Evolutionary conservation across 2,797 vertebrate genomes (phyloP), one percentile per base, ranked within the genome.

Genomic region (Silurus aristotelis): DNA sequence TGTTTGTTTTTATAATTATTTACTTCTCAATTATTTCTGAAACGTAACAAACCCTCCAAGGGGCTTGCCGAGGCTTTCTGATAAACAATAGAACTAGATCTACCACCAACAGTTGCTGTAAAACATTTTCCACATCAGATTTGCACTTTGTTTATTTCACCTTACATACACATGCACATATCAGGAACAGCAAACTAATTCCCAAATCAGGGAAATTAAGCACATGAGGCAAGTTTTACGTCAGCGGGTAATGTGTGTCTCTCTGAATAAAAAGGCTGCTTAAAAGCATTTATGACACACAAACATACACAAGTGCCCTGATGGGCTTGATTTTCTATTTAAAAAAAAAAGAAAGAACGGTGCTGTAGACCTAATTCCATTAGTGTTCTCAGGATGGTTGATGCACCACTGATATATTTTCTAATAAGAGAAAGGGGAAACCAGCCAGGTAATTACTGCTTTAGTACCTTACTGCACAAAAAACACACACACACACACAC

Each of bases 381-480:
- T 90, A 88, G 87, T 73, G 70, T 81, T 89, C 88, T 84, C 85
- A 80, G 84, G 67, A 85, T 89, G 87, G 87, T 89, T 89, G 86
- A 89, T 89, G 82, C 84, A 76, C 85, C 87, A n/a, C 86, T 88
- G 87, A 88, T 89, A 88, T 87, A 89, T 90, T 90, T 90, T 89
- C 87, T 89, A 89, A 89, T 90, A 89, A 87, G 87, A 82, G 84
- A 87, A 89, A 89, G 83, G 86, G 84, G 85, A 88, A 90, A 89
- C 88, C 88, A 90, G 89, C 83, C 88, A 90, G 89, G 89, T 90
- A 89, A 92, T 90, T 88, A 89, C 88, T 87, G 86, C 86, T 66
- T 80, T 84, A 85, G 87, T 87, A 85, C 85, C 86, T 87, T 80
- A 84, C 75, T 79, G 66, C 38, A 55, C 87, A 83, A 84, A 64